Percentiles rank a stretch among this genome's conserved stretches.
Evolutionary conservation across 2,888 invertebrate genomes (phyloP).

Genomic region (Eutolmus rufibarbis): DNA sequence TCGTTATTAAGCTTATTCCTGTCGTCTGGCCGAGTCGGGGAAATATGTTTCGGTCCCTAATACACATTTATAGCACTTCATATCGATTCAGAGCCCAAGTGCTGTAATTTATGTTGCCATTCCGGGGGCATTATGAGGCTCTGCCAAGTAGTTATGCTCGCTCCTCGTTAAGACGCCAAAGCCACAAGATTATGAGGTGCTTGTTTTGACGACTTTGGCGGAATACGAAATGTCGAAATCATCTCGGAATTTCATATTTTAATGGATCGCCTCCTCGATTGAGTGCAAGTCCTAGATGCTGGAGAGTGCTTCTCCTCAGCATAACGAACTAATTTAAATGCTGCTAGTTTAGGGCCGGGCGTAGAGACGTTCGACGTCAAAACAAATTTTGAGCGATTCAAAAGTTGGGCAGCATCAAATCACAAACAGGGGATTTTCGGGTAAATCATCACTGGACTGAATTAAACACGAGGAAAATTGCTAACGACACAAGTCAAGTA

Average conservation of each 20-base stretch:
- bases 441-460: background rate
- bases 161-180: slow-evolving; percentile 7
- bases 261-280: background rate
- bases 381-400: background rate
- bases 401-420: background rate
- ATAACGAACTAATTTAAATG: slow-evolving; percentile 11
- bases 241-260: slow-evolving; percentile 6
- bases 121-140: background rate
- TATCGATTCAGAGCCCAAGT: slow-evolving; percentile 9
- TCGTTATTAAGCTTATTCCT: slow-evolving; percentile 44
- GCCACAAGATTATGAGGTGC: slow-evolving; percentile 33
- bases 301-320: background rate
- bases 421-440: background rate
- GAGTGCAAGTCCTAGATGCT: background rate
- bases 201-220: slow-evolving; percentile 18
- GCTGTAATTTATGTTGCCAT: slow-evolving; percentile 18
- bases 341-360: background rate
- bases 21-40: slow-evolving; percentile 28
- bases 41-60: slow-evolving; percentile 31
- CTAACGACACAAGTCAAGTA: slow-evolving; percentile 21
- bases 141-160: background rate
- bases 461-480: slow-evolving; percentile 1
- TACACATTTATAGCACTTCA: slow-evolving; percentile 35
- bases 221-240: slow-evolving; percentile 15
- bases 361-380: background rate